A percentile compares a stretch with the other conserved stretches of the same genome.
Evolutionary conservation across 1,140 invertebrate species (phyloP).

Genomic region (Calycopis cecrops): DNA sequence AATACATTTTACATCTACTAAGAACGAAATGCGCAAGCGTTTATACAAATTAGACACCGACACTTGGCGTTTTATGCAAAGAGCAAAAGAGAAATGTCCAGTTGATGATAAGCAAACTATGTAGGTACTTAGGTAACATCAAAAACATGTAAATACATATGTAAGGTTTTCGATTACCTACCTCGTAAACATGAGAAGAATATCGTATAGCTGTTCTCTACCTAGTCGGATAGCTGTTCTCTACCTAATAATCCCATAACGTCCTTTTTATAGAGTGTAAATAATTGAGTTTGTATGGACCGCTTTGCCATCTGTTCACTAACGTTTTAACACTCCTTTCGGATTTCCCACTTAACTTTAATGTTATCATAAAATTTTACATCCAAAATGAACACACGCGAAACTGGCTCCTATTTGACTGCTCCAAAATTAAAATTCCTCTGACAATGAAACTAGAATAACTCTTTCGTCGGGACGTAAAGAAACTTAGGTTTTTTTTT

Average conservation of each 20-base stretch:
- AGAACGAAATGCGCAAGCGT: too few relatives aligned
- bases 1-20: too few relatives aligned
- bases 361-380: conserved; percentile 66
- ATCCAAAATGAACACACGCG: conserved; percentile 22
- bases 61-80: too few relatives aligned
- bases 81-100: too few relatives aligned
- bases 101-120: too few relatives aligned
- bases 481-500: conserved; percentile 27
- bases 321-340: conserved; percentile 60
- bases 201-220: too few relatives aligned
- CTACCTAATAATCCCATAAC: conserved; percentile 61
- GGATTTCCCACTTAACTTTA: conserved; percentile 72
- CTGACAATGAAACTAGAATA: conserved; percentile 6
- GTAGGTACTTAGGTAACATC: too few relatives aligned
- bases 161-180: conserved; percentile 22
- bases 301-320: conserved; percentile 55
- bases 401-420: conserved; percentile 36
- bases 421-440: conserved; percentile 35
- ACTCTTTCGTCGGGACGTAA: conserved; percentile 32
- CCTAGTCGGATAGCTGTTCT: conserved; percentile 29
- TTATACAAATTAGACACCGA: too few relatives aligned
- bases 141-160: too few relatives aligned
- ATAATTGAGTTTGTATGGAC: conserved; percentile 70
- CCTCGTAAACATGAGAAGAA: conserved; percentile 39
- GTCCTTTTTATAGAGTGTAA: conserved; percentile 73